These are phyloP conservation scores for Australoheros scitulus DNA, from an alignment of 2,113 vertebrate genomes.

Conservation along the genomic window DNA sequence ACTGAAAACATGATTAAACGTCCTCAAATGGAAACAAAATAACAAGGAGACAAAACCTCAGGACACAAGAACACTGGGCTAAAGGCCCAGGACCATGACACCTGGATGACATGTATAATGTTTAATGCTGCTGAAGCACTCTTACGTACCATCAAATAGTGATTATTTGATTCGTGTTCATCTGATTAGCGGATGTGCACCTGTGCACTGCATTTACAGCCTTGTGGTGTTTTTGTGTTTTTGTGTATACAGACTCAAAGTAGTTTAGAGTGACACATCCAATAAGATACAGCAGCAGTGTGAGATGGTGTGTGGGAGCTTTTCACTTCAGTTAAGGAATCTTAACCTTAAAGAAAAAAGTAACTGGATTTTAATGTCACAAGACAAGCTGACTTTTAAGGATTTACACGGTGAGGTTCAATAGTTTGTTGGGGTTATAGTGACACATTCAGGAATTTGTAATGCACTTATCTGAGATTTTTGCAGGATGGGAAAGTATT, in stretches of 20 bases:
- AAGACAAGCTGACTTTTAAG: neutral
- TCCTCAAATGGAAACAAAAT: too few relatives aligned
- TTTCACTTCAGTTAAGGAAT: neutral
- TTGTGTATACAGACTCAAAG: neutral
- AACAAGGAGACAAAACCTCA: too few relatives aligned
- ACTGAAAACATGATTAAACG: too few relatives aligned
- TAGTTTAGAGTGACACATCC: neutral
- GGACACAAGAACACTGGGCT: too few relatives aligned
- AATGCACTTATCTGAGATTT: neutral
- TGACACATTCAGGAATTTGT: neutral
- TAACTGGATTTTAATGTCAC: neutral
- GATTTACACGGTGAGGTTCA: neutral
- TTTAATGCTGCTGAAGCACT: neutral
- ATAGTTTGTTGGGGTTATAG: neutral
- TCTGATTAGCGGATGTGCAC: fast-evolving
- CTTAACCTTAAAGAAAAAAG: neutral
- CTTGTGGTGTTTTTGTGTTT: neutral
- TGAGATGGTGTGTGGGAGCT: neutral
- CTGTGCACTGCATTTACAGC: neutral
- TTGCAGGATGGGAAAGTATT: neutral
- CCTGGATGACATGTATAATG: neutral
- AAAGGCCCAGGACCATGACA: too few relatives aligned
- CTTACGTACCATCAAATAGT: neutral
- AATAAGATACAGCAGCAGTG: neutral
- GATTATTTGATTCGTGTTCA: neutral